phyloP scores from a whole-genome alignment of 2,797 vertebrate species.

The Muraenolepis orangiensis region DNA sequence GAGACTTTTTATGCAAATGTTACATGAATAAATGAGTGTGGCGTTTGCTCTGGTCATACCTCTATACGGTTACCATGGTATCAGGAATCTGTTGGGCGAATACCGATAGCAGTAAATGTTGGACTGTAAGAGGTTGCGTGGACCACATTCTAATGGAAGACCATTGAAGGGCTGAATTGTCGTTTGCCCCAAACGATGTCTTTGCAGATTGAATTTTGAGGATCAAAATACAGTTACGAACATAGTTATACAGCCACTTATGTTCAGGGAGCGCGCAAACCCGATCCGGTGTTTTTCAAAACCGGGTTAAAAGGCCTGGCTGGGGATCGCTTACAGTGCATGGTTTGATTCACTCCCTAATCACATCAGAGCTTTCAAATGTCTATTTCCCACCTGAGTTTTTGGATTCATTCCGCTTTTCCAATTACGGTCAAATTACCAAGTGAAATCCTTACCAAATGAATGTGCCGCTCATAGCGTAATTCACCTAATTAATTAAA shows the following conservation, averaged over 20 bases:
- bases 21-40: constrained; percentile 28
- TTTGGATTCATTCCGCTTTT: constrained; percentile 56
- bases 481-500: constrained; percentile 62
- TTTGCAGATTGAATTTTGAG: constrained; percentile 7
- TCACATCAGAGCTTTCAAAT: constrained; percentile 48
- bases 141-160: background rate
- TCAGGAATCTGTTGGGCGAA: constrained; percentile 12
- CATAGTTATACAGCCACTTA: background rate
- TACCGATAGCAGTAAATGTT: background rate
- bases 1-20: constrained; percentile 5
- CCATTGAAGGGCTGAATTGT: background rate
- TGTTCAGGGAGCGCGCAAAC: background rate
- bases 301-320: constrained; percentile 11
- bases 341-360: constrained; percentile 56
- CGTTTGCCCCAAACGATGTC: constrained; percentile 2
- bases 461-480: constrained; percentile 49
- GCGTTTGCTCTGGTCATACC: background rate
- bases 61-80: constrained; percentile 10
- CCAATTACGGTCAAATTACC: constrained; percentile 68
- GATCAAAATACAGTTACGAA: background rate
- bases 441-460: constrained; percentile 59
- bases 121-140: background rate
- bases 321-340: constrained; percentile 36
- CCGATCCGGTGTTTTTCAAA: background rate
- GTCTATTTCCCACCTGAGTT: constrained; percentile 70